Evolutionary conservation across 1,140 invertebrate species (phyloP).

Genomic region (Drusus annulatus): DNA sequence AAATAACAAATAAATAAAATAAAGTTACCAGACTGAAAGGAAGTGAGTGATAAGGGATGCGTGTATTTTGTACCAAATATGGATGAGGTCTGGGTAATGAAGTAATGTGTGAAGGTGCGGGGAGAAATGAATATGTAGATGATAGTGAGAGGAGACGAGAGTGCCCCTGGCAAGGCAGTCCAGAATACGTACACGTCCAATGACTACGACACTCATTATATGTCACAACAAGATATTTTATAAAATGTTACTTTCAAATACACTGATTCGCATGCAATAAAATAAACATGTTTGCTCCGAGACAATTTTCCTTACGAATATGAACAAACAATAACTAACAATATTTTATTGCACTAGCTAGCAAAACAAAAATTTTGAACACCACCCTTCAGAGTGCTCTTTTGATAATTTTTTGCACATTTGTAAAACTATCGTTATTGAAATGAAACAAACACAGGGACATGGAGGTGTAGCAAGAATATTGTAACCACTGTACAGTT

Average conservation of each 20-base stretch:
- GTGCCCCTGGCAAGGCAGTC: background rate
- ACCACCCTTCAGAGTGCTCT: background rate
- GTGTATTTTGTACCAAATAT: slow-evolving; percentile 4
- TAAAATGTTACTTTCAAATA: background rate
- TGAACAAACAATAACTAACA: slow-evolving; percentile 21
- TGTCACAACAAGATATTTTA: background rate
- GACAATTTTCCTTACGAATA: background rate
- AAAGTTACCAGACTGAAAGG: slow-evolving; percentile 22
- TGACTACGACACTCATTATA: background rate
- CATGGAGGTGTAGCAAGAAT: slow-evolving; percentile 27
- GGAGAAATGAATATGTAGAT: background rate
- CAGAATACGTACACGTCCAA: background rate
- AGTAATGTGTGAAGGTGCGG: background rate
- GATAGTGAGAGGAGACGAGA: background rate
- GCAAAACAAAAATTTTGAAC: slow-evolving; percentile 31
- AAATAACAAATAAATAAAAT: slow-evolving; percentile 59
- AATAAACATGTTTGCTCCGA: slow-evolving; percentile 6
- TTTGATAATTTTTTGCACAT: slow-evolving; percentile 11
- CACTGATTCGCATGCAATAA: slow-evolving; percentile 19
- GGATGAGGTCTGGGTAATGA: background rate
- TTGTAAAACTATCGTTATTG: slow-evolving; percentile 5
- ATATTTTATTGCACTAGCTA: slow-evolving; percentile 45
- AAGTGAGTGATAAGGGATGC: background rate
- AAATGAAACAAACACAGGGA: slow-evolving; percentile 23
- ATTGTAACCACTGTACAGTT: slow-evolving; percentile 41